Conservation (phyloP, 2,113 vertebrate genomes). For the Morone chrysops region DNA sequence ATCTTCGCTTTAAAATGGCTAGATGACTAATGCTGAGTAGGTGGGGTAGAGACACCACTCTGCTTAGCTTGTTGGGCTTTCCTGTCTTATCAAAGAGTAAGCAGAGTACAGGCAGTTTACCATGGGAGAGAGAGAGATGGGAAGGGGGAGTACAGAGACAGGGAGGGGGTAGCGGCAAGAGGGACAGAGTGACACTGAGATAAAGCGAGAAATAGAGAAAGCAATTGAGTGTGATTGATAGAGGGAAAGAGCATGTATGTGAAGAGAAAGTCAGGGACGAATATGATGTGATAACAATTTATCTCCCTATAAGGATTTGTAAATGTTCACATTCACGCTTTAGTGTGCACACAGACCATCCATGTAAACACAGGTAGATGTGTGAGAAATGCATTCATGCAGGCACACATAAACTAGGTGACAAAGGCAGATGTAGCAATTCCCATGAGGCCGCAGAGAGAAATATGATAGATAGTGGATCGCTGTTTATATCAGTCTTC, state of each 20-base stretch:
- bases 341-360: conserved; percentile 14
- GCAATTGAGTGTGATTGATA: conserved; percentile 47
- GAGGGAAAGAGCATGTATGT: conserved; percentile 11
- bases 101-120: conserved; percentile 31
- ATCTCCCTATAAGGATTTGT: conserved; percentile 27
- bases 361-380: conserved; percentile 44
- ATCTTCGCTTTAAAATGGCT: conserved; percentile 12
- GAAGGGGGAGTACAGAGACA: neutral
- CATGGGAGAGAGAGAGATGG: neutral
- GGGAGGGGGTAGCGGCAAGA: conserved; percentile 7
- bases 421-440: conserved; percentile 54
- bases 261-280: conserved; percentile 1
- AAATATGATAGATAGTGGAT: conserved; percentile 67
- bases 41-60: conserved; percentile 30
- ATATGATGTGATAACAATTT: conserved; percentile 34
- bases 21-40: conserved; percentile 46
- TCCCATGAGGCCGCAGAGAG: conserved; percentile 42
- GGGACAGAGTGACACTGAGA: conserved; percentile 43
- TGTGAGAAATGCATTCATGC: conserved; percentile 28
- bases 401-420: conserved; percentile 40
- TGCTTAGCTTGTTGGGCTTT: conserved; percentile 42
- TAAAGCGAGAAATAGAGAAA: conserved; percentile 52
- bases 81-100: conserved; percentile 40
- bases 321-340: conserved; percentile 24
- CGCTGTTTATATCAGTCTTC: conserved; percentile 52